phyloP scores from a whole-genome alignment of 2,797 vertebrate species.

The Chelmon rostratus region DNA sequence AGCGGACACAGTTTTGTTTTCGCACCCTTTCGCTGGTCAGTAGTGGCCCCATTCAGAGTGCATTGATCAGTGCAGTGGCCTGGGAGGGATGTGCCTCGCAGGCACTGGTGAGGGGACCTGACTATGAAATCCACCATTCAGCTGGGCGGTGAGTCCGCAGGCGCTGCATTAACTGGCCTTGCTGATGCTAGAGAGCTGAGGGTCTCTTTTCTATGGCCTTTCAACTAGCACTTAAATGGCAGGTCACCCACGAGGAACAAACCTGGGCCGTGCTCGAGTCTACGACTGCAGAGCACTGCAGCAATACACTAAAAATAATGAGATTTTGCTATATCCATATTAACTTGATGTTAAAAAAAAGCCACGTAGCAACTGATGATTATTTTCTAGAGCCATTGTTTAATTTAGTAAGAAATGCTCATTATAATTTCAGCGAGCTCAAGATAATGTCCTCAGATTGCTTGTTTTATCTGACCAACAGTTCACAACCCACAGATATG shows the following conservation, averaged over 20 bases:
- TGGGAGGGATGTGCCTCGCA: conserved; percentile 65
- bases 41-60: conserved; percentile 73
- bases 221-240: conserved; percentile 62
- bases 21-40: conserved; percentile 67
- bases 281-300: not conserved
- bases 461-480: no score
- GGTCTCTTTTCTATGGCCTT: conserved; percentile 50
- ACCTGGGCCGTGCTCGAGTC: conserved; percentile 2
- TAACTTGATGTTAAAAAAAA: conserved; percentile 1
- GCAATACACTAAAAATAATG: not conserved
- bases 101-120: conserved; percentile 61
- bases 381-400: not conserved
- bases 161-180: conserved; percentile 63
- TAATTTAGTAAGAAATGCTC: not conserved
- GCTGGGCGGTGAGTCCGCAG: conserved; percentile 57
- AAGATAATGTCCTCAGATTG: no score
- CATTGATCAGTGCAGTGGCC: conserved; percentile 69
- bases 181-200: conserved; percentile 54
- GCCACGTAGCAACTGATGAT: not conserved
- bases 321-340: not conserved
- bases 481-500: not conserved
- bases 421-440: not conserved
- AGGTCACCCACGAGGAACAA: conserved; percentile 38
- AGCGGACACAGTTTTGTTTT: conserved; percentile 76
- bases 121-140: conserved; percentile 70